phyloP scores from a whole-genome alignment of 1,140 invertebrate species.

The Planococcus citri region DNA sequence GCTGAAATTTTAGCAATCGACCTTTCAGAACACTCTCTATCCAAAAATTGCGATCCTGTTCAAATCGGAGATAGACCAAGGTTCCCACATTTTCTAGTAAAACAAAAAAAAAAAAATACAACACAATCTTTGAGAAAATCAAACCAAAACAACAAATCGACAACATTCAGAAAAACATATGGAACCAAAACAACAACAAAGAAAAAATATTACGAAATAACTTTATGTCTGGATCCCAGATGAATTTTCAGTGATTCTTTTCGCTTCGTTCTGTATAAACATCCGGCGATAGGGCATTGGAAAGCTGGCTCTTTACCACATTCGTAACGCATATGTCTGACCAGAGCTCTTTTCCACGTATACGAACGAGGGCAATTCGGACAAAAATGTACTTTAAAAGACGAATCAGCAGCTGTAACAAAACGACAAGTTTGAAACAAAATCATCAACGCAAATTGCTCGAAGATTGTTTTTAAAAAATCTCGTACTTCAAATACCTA shows the following conservation, averaged over 20 bases:
- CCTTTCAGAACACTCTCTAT: too few relatives aligned
- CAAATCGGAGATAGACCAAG: too few relatives aligned
- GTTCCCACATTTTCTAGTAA: too few relatives aligned
- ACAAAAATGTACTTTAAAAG: neutral
- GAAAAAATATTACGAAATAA: neutral
- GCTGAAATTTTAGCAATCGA: too few relatives aligned
- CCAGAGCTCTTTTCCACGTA: constrained; percentile 27
- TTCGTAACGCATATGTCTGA: constrained; percentile 35
- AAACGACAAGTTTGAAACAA: neutral
- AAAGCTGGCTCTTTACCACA: constrained; percentile 33
- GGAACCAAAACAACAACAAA: too few relatives aligned
- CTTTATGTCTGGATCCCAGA: neutral
- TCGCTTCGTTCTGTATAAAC: neutral
- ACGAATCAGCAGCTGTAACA: neutral
- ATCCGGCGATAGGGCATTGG: constrained; percentile 26
- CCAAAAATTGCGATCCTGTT: too few relatives aligned
- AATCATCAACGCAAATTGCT: neutral
- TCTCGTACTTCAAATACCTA: too few relatives aligned
- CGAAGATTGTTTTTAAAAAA: neutral
- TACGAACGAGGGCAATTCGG: neutral
- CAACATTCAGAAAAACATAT: too few relatives aligned
- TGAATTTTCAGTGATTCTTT: constrained; percentile 13
- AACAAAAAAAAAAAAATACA: too few relatives aligned
- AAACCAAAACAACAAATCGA: too few relatives aligned
- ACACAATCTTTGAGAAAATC: too few relatives aligned